These are phyloP conservation scores for Pseudomugil gertrudae DNA, from an alignment of 2,797 vertebrate genomes.

Conservation along the genomic window DNA sequence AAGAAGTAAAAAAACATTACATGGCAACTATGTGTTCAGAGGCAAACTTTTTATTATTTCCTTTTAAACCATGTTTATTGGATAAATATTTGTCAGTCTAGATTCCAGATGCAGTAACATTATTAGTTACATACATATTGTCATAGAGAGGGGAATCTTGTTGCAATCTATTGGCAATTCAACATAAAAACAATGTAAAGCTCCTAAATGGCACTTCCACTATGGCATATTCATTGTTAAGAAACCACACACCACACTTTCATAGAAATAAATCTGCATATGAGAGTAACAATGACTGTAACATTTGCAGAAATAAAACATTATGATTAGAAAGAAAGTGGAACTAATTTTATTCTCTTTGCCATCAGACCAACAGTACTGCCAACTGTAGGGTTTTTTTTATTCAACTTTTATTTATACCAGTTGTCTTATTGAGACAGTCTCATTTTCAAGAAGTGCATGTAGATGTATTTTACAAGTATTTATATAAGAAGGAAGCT, in stretches of 20 bases:
- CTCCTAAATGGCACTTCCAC: neutral
- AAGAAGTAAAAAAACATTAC: too few species aligned
- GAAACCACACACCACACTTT: constrained; percentile 30
- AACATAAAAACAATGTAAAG: neutral
- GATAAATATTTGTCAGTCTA: neutral
- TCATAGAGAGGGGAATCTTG: neutral
- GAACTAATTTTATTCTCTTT: neutral
- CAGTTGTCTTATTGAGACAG: too few species aligned
- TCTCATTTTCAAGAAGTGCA: too few species aligned
- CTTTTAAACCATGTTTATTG: too few species aligned
- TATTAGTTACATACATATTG: too few species aligned
- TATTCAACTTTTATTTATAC: too few species aligned
- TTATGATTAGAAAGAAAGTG: neutral
- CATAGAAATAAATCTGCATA: neutral
- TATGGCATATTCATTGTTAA: constrained; percentile 25
- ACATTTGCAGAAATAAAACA: neutral
- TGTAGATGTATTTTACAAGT: too few species aligned
- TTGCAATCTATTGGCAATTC: neutral
- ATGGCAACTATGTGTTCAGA: neutral
- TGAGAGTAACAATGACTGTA: neutral
- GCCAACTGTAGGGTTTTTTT: neutral
- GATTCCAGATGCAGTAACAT: neutral
- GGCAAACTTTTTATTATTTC: neutral
- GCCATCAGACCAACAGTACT: neutral
- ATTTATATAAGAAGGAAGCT: neutral